A percentile compares a stretch with the other conserved stretches of the same genome.
Conservation (phyloP, 2,888 invertebrate genomes). For the Parelbella ahira region DNA sequence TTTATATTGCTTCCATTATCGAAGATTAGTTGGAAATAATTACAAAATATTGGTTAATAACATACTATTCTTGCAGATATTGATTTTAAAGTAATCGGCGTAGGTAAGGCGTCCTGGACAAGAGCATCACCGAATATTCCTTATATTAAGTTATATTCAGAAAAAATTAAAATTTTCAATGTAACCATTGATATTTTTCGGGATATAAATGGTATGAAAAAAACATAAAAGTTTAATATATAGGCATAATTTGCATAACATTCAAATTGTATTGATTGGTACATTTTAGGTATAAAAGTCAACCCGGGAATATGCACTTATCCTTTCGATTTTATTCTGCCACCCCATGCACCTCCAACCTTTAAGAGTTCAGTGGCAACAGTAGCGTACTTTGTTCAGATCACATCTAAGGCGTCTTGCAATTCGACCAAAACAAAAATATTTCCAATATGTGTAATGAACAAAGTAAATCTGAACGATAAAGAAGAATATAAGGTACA, state of each 20-base stretch:
- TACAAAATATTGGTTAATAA: too few relatives aligned
- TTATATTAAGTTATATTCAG: conserved; percentile 61
- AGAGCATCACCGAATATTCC: conserved; percentile 59
- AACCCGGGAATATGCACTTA: conserved; percentile 49
- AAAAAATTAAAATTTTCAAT: conserved; percentile 51
- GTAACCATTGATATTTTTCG: conserved; percentile 49
- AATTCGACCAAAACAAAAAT: conserved; percentile 42
- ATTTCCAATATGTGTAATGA: conserved; percentile 46
- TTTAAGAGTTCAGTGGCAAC: conserved; percentile 59
- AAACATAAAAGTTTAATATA: too few relatives aligned
- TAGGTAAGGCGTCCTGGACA: conserved; percentile 60
- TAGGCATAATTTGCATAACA: too few relatives aligned
- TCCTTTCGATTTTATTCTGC: conserved; percentile 61
- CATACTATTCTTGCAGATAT: conserved; percentile 54
- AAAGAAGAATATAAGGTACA: conserved; percentile 48
- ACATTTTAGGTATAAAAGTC: conserved; percentile 48
- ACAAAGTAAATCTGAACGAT: conserved; percentile 54
- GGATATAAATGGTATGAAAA: conserved; percentile 40
- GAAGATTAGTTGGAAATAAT: too few relatives aligned
- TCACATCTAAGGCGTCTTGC: conserved; percentile 48
- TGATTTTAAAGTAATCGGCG: conserved; percentile 53
- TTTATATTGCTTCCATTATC: too few relatives aligned
- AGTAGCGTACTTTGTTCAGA: conserved; percentile 53
- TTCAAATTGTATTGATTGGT: background rate
- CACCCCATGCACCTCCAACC: conserved; percentile 56